Percentiles rank a stretch among this genome's conserved stretches.
phyloP scores from a whole-genome alignment of 2,888 invertebrate genomes.

The Thymelicus sylvestris region DNA sequence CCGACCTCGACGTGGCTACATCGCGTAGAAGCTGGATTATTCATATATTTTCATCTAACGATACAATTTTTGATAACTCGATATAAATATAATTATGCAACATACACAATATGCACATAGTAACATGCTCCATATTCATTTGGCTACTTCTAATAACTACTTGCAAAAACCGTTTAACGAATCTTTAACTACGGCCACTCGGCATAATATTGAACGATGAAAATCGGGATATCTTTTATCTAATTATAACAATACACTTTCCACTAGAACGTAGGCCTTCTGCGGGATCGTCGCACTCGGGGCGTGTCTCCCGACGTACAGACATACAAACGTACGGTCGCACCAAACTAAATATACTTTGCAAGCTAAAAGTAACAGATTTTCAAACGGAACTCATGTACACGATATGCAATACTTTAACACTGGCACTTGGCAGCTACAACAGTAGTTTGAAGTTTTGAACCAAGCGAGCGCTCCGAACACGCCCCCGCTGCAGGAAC shows the following conservation, averaged over 20 bases:
- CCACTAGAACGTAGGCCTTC: conserved; percentile 73
- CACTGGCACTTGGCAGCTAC: not conserved
- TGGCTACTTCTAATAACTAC: conserved; percentile 77
- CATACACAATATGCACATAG: conserved; percentile 75
- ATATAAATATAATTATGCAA: conserved; percentile 57
- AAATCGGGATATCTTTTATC: conserved; percentile 59
- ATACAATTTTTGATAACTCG: conserved; percentile 77
- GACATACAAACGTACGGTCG: not conserved
- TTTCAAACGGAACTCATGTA: conserved; percentile 13
- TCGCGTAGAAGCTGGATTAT: conserved; percentile 68
- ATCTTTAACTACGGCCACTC: conserved; percentile 72
- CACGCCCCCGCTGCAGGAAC: conserved; percentile 16
- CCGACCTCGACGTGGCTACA: conserved; percentile 55
- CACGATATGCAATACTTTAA: not conserved
- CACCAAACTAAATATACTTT: conserved; percentile 18
- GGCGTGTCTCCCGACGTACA: no score
- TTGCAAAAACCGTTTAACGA: conserved; percentile 75
- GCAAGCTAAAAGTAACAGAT: conserved; percentile 38
- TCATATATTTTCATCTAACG: conserved; percentile 66
- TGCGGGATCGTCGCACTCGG: conserved; percentile 33
- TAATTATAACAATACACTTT: conserved; percentile 63
- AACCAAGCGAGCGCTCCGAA: no score
- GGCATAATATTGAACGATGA: conserved; percentile 66
- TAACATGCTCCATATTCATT: conserved; percentile 72
- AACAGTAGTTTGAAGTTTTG: not conserved